Base-by-base conservation (phyloP, 2,113 vertebrate species). In the Opisthocomus hoazin region DNA sequence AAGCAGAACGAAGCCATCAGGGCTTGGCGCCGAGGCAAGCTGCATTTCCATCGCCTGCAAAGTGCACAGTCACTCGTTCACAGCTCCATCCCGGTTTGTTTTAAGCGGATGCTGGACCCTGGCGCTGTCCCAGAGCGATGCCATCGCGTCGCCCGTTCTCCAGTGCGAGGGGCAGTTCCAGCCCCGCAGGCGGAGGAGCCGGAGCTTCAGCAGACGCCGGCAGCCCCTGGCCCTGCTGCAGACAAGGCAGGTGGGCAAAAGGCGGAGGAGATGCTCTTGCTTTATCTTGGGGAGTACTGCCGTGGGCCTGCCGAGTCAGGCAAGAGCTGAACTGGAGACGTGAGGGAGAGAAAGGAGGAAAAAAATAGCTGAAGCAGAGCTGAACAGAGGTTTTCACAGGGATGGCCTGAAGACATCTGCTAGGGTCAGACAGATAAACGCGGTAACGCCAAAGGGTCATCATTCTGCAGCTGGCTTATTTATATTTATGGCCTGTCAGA, bases 1-100 rank as follows among this genome's bases (percentile, higher is more conserved):
- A 85, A 94, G 91, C 57, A 79, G 61, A 43, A 41, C 1, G 75
- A 45, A 89, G 87, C 89, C 89, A 96, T 93, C 95, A 96, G 65
- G 91, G 78, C 89, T 96, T 96, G 96, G 95, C 89, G 4, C 37
- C 5, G 53, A 91, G 61, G 93, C 84, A 89, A 86, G 22, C 68
- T 70, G 91, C 82, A 29, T 15, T 79, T 79, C 78, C 89, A n/a
- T 1, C 51, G 56, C 77, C 70, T 68, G 85, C 87, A 85, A 96
- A 96, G 87, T 93, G 94, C 96, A 75, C 77, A 81, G 89, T 95
- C 96, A 91, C 94, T 66, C 3, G 2, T 41, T 6, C 73, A 4
- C 3, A 1, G 11, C 75, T 80, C 75, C 78, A 79, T 61, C 50
- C 71, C 3, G 5, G 14, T 34, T 5, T 4, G 6, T 22, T 82